Percentiles rank a stretch among this genome's conserved stretches.
Evolutionary conservation across 2,797 vertebrate genomes (phyloP).

Genomic region (Phaenicophaeus curvirostris): DNA sequence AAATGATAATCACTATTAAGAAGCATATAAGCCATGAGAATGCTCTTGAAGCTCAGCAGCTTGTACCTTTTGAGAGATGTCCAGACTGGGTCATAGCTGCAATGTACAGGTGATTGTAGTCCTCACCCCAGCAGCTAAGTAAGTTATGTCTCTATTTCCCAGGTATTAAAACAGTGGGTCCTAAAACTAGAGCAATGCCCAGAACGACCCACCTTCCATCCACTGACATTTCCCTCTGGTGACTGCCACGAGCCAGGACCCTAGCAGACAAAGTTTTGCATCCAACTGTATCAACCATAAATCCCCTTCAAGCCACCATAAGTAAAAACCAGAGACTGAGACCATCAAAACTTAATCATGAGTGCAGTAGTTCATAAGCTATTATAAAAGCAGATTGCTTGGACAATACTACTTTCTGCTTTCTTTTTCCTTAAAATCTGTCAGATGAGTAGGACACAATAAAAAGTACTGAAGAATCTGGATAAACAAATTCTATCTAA

Average conservation of each 20-base stretch:
- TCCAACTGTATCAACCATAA: not conserved
- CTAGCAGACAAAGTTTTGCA: not conserved
- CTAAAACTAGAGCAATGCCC: not conserved
- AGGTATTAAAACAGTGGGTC: not conserved
- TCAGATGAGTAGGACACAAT: not conserved
- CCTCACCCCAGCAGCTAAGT: not conserved
- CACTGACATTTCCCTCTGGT: not conserved
- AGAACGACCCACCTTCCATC: rapidly evolving
- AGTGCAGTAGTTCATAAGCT: not conserved
- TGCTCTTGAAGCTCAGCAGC: not conserved
- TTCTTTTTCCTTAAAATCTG: not conserved
- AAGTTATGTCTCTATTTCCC: rapidly evolving
- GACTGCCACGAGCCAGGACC: rapidly evolving
- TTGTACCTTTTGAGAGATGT: not conserved
- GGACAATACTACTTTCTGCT: not conserved
- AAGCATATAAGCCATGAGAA: not conserved
- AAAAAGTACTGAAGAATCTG: not conserved
- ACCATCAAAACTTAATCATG: not conserved
- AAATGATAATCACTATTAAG: not conserved
- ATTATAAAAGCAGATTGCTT: not conserved
- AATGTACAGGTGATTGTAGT: not conserved
- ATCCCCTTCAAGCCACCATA: not conserved
- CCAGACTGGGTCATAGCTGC: not conserved
- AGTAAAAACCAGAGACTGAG: not conserved
- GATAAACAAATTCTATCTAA: not conserved